Evolutionary conservation across 2,113 vertebrate genomes (phyloP), one percentile per base, ranked within the genome.

Genomic region (Archocentrus centrarchus): DNA sequence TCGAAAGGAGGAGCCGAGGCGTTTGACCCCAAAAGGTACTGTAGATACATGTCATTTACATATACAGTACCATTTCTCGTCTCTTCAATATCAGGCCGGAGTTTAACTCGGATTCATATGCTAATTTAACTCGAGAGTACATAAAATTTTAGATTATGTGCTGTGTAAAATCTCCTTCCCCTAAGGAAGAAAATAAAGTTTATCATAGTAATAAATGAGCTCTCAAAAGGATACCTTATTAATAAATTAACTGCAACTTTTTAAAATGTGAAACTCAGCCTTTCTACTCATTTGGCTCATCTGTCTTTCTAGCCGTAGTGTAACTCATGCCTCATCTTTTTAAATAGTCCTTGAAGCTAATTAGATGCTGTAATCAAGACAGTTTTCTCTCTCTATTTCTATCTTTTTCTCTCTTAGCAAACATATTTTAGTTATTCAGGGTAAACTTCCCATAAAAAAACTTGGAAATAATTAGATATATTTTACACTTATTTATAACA

Each of bases 11-110:
- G 98, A 89, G 95, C 96, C 55, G 98, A 99, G 95, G 97, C 97
- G 61, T 99, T 99, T 91, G 98, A 99, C 94, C 98, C 98, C 0
- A 99, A 99, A 97, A 98, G 97, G 98, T 99, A 96, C 13, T 7
- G 10, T 3, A 6, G 24, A 6, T 2, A 2, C 3, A 17, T 70
- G 5, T 77, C 24, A 53, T 14, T 60, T 9, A 73, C 7, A 63
- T 84, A 55, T 53, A 10, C 13, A 77, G 35, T 11, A 55, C 64
- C 50, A 1, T 55, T 6, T 73, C 68, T 55, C 18, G 55, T 35
- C 20, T 14, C 18, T 17, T 55, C 50, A 53, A 11, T 20, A 5
- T 70, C 53, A 70, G 66, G 17, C 30, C 17, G 66, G 18, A 53
- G 24, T 70, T 53, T 73, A 55, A 30, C 50, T 7, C 7, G 7